Evolutionary conservation across 2,888 invertebrate genomes (phyloP), one percentile per base, ranked within the genome.

Genomic region (Nowickia ferox): DNA sequence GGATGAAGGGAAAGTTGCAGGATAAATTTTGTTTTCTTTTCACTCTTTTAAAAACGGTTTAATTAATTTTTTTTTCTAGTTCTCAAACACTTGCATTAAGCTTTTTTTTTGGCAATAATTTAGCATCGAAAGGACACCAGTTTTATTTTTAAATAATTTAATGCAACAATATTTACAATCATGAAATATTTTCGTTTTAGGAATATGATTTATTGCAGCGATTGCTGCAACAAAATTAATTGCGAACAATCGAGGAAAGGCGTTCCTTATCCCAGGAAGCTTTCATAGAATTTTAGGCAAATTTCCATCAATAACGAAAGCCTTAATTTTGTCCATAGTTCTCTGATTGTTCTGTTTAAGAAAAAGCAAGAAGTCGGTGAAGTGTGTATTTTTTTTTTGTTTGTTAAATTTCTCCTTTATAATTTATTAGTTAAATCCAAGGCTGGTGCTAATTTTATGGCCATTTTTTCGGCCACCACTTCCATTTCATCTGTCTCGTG

Each of bases 391-490:
- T 59, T 15, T 38, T 2, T 9, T n/a, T n/a, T n/a, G n/a, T n/a
- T n/a, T n/a, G n/a, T n/a, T 17, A 2, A 51, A 11, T 1, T 8
- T 51, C 5, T 17, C 38, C 5, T 63, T 66, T 57, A 79, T 53
- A 72, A 55, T n/a, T 76, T 78, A 10, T 55, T 79, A 11, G 83
- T 86, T n/a, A 86, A 76, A 55, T 86, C 86, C 15, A 86, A 76
- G n/a, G 82, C 86, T 6, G 79, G 76, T 1, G 59, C 61, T 0
- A 3, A 2, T 9, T 76, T 76, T 55, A 79, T 83, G 0, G 48
- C 30, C 13, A 65, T 1, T 61, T 85, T 85, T 1, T n/a, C 44
- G 0, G 53, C 15, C 4, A 17, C 22, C 1, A 57, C 17, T 0
- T 63, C 74, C 1, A 10, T 11, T 10, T 51, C 65, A 2, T 44